Percentiles rank a stretch among this genome's conserved stretches.
These are phyloP conservation scores for Lamellibrachia luymesi DNA, from an alignment of 1,140 invertebrate genomes.

Conservation along the genomic window DNA sequence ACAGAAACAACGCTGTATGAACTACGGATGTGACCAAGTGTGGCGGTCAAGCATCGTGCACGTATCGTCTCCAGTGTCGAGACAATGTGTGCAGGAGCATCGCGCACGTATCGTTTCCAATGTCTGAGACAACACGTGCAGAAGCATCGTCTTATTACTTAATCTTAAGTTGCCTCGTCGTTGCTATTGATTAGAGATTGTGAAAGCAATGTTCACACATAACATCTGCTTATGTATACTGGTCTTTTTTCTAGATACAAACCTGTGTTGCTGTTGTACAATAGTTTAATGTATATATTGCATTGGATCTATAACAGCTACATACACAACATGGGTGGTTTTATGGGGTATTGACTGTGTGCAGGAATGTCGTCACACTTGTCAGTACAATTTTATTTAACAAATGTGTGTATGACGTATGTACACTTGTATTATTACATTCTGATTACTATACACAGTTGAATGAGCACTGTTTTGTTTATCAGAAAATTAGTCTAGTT, in stretches of 20 bases:
- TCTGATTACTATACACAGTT: too few relatives aligned
- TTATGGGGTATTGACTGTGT: too few relatives aligned
- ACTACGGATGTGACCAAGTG: not conserved
- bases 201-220: not conserved
- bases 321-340: too few relatives aligned
- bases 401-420: too few relatives aligned
- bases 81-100: not conserved
- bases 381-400: too few relatives aligned
- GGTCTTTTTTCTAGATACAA: not conserved
- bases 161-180: too few relatives aligned
- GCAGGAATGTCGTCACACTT: too few relatives aligned
- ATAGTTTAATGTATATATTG: not conserved
- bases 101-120: not conserved
- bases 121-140: not conserved
- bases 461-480: too few relatives aligned
- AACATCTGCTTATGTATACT: not conserved
- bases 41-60: not conserved
- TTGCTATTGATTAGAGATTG: not conserved
- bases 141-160: not conserved
- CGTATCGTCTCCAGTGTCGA: not conserved
- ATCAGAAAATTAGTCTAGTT: too few relatives aligned
- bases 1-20: not conserved
- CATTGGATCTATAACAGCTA: not conserved
- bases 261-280: not conserved
- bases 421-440: too few relatives aligned